phyloP scores from a whole-genome alignment of 1,140 invertebrate genomes.

The Halesus radiatus region DNA sequence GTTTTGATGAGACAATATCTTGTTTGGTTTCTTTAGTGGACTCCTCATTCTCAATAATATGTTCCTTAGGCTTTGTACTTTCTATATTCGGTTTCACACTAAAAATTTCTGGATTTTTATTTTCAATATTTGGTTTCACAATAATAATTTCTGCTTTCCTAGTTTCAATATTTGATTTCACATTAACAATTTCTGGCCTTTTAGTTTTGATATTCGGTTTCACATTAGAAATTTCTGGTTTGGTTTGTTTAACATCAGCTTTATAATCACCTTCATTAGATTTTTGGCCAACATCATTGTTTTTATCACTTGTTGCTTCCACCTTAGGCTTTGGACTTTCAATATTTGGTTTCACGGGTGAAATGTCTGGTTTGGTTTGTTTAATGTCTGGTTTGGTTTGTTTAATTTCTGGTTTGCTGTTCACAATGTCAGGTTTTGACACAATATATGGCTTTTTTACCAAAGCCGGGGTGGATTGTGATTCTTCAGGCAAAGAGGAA shows the following conservation, averaged over 20 bases:
- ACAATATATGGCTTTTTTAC: neutral
- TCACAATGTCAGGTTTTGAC: neutral
- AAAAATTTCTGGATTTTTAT: neutral
- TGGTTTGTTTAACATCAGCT: neutral
- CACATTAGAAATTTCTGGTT: constrained; percentile 5
- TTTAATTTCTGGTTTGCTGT: neutral
- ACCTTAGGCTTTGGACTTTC: neutral
- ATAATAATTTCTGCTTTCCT: neutral
- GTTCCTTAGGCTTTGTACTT: neutral
- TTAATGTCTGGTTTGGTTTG: neutral
- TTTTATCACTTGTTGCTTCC: neutral
- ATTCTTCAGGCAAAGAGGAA: neutral
- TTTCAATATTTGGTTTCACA: constrained; percentile 1
- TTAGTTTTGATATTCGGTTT: neutral
- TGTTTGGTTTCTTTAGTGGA: neutral
- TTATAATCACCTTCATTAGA: neutral
- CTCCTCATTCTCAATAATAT: neutral
- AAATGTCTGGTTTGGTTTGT: neutral
- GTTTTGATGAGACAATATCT: neutral
- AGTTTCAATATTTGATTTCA: neutral
- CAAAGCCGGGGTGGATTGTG: neutral
- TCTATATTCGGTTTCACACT: constrained; percentile 3
- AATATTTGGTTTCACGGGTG: neutral
- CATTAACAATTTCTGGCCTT: neutral
- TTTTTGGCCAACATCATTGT: neutral